phyloP scores from a whole-genome alignment of 1,140 invertebrate genomes.

The Diorhabda carinulata region DNA sequence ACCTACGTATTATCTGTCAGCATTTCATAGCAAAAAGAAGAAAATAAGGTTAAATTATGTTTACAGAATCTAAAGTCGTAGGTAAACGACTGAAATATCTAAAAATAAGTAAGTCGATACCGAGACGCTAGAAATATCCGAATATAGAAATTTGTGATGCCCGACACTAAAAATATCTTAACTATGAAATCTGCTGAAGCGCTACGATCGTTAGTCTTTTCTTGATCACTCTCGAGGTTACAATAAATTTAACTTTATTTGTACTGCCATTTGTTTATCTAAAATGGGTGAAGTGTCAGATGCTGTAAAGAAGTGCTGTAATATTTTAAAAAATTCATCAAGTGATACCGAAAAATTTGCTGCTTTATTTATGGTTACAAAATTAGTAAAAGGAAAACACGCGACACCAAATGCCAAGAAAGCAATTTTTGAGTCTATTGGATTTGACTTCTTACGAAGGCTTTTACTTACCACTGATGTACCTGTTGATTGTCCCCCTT shows the following conservation, averaged over 20 bases:
- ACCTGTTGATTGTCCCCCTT: slow-evolving; percentile 76
- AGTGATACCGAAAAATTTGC: slow-evolving; percentile 90
- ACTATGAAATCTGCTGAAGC: slow-evolving; percentile 24
- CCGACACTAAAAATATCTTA: slow-evolving; percentile 43
- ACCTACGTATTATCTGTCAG: too few species aligned
- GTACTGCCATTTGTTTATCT: background rate
- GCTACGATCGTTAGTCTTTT: slow-evolving; percentile 29
- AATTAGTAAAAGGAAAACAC: slow-evolving; percentile 76
- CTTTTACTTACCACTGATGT: slow-evolving; percentile 69
- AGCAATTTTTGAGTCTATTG: slow-evolving; percentile 83
- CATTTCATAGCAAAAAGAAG: background rate
- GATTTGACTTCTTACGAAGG: slow-evolving; percentile 76
- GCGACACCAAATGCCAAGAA: slow-evolving; percentile 67
- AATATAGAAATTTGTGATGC: slow-evolving; percentile 39
- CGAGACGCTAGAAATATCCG: slow-evolving; percentile 39
- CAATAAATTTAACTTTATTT: background rate
- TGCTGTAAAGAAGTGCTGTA: slow-evolving; percentile 75
- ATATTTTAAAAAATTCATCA: slow-evolving; percentile 69
- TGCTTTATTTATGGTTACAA: slow-evolving; percentile 84
- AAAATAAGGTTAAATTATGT: background rate
- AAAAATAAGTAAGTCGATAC: slow-evolving; percentile 42
- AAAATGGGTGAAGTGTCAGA: slow-evolving; percentile 60
- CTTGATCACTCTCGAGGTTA: slow-evolving; percentile 17
- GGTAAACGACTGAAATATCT: slow-evolving; percentile 41
- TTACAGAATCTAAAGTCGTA: slow-evolving; percentile 8